These are phyloP conservation scores for Ovibos moschatus DNA, from an alignment of 2,113 vertebrate species.

Conservation along the genomic window DNA sequence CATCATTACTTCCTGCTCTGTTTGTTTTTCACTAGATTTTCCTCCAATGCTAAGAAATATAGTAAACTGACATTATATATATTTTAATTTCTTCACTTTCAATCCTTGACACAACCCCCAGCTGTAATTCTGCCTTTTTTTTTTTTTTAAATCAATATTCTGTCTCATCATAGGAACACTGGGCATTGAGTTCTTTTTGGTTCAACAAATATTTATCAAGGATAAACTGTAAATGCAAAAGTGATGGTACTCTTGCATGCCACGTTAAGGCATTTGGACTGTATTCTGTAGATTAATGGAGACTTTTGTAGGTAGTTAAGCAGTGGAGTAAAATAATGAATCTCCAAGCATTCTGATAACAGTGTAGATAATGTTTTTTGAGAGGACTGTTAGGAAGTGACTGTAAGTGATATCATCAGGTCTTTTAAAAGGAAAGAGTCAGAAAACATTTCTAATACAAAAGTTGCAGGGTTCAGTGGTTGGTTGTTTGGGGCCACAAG, in stretches of 20 bases:
- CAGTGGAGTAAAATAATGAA: background rate
- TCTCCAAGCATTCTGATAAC: background rate
- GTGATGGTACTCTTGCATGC: background rate
- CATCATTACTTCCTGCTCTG: background rate
- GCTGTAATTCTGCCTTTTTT: background rate
- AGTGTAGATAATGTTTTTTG: background rate
- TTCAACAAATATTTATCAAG: background rate
- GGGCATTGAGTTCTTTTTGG: background rate
- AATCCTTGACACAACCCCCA: background rate
- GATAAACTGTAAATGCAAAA: background rate
- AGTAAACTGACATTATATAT: background rate
- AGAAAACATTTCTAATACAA: background rate
- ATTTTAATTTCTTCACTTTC: slow-evolving; percentile 1
- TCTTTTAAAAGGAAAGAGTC: background rate
- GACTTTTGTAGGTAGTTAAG: background rate
- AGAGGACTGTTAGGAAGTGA: background rate
- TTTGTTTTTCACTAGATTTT: background rate
- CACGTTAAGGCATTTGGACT: background rate
- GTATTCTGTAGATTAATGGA: background rate
- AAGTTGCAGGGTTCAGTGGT: background rate
- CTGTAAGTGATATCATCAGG: background rate
- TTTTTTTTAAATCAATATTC: background rate
- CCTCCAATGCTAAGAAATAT: background rate
- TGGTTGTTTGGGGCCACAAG: background rate
- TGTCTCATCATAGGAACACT: background rate